These are phyloP conservation scores for Melanotaenia duboulayi DNA, from an alignment of 2,113 vertebrate species.

Conservation along the genomic window DNA sequence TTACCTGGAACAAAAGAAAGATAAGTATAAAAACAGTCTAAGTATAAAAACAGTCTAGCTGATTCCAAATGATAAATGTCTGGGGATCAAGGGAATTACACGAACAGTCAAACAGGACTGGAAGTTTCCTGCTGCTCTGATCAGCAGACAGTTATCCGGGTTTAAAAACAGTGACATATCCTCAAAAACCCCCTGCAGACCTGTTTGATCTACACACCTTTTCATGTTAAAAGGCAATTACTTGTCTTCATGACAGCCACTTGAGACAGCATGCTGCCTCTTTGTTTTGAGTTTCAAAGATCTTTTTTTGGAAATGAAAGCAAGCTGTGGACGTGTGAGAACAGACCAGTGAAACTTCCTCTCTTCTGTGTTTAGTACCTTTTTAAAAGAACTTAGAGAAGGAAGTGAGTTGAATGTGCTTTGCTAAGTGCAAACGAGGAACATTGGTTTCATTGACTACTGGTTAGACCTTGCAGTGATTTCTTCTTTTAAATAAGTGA, in stretches of 20 bases:
- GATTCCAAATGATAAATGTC: neutral
- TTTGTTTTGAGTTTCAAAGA: slow-evolving; percentile 33
- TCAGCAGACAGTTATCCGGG: slow-evolving; percentile 26
- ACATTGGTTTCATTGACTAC: slow-evolving; percentile 1
- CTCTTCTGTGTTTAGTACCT: neutral
- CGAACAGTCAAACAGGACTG: slow-evolving; percentile 34
- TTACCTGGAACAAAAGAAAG: neutral
- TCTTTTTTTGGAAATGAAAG: slow-evolving; percentile 49
- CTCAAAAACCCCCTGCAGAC: slow-evolving; percentile 31
- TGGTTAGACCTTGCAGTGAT: slow-evolving; percentile 51
- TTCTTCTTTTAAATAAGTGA: slow-evolving; percentile 49
- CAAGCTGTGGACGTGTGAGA: slow-evolving; percentile 7
- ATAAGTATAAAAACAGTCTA: neutral
- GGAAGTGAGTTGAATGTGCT: slow-evolving; percentile 5
- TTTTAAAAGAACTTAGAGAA: neutral
- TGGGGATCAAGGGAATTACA: slow-evolving; percentile 49
- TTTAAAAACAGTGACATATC: slow-evolving; percentile 29
- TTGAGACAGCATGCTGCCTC: slow-evolving; percentile 8
- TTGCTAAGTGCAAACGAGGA: slow-evolving; percentile 15
- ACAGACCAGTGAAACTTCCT: slow-evolving; percentile 23
- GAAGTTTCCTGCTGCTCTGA: slow-evolving; percentile 21
- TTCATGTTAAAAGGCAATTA: slow-evolving; percentile 30
- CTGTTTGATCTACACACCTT: slow-evolving; percentile 41
- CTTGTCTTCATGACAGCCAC: slow-evolving; percentile 15
- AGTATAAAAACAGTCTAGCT: neutral